Conservation (phyloP, 2,888 invertebrate species). For the Amphipoea lucens region DNA sequence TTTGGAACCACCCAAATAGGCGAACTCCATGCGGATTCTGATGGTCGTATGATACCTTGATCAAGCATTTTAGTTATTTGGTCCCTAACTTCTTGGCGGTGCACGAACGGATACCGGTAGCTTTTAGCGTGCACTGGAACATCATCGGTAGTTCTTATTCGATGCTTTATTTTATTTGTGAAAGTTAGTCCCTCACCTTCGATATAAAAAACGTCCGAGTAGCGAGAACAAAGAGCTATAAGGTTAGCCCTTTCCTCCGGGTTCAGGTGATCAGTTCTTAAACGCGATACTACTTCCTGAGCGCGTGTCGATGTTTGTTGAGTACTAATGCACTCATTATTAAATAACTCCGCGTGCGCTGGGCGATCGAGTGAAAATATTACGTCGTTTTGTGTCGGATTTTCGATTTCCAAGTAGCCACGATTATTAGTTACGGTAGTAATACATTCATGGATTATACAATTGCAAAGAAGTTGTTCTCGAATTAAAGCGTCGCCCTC, state of each 20-base stretch:
- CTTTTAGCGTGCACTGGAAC: too few species aligned
- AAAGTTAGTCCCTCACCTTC: too few species aligned
- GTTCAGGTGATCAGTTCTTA: slow-evolving; percentile 16
- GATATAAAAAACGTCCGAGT: too few species aligned
- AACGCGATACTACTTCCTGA: slow-evolving; percentile 6
- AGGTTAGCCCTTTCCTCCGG: slow-evolving; percentile 6
- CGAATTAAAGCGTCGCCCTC: background rate
- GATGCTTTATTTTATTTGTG: too few species aligned
- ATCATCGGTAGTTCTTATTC: too few species aligned
- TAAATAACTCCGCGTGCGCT: background rate
- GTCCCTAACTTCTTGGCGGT: too few species aligned
- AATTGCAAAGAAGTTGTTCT: slow-evolving; percentile 5
- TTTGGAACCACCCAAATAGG: too few species aligned
- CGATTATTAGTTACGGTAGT: background rate
- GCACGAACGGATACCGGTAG: too few species aligned
- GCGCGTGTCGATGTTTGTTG: background rate
- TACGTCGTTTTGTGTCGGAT: background rate
- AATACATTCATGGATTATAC: background rate
- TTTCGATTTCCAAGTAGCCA: slow-evolving; percentile 5
- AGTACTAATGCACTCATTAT: slow-evolving; percentile 2
- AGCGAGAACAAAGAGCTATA: background rate
- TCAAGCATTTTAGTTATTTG: too few species aligned
- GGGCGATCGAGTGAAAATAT: slow-evolving; percentile 14
- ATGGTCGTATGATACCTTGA: too few species aligned
- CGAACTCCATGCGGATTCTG: too few species aligned